Percentiles rank a stretch among this genome's conserved stretches.
These are phyloP conservation scores for Deilephila porcellus DNA, from an alignment of 2,888 invertebrate species.

Conservation along the genomic window DNA sequence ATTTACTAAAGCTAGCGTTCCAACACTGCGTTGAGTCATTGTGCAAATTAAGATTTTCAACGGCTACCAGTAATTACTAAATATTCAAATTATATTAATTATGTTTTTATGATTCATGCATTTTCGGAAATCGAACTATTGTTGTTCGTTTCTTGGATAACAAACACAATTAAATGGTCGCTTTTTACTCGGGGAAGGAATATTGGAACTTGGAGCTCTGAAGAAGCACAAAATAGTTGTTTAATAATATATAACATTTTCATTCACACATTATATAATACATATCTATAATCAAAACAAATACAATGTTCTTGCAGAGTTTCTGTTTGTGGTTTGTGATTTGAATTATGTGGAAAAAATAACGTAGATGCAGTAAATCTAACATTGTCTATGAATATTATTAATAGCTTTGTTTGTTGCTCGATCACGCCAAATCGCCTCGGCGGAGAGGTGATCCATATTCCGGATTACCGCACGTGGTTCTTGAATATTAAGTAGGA, in stretches of 20 bases:
- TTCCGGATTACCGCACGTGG: conserved; percentile 25
- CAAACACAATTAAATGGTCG: background rate
- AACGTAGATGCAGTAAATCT: background rate
- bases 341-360: background rate
- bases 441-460: background rate
- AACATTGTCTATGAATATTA: conserved; percentile 16
- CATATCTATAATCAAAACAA: no score
- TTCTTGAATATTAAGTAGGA: conserved; percentile 13
- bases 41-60: conserved; percentile 11
- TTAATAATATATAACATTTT: no score
- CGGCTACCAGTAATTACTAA: background rate
- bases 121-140: background rate
- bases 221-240: no score
- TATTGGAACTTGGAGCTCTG: no score
- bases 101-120: background rate
- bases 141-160: background rate
- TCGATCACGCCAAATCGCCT: conserved; percentile 12
- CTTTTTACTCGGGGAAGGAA: no score
- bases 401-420: conserved; percentile 21
- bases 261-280: no score
- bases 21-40: background rate
- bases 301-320: no score
- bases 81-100: background rate
- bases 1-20: background rate
- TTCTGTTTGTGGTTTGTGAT: no score